These are phyloP conservation scores for Diglossa cyanea DNA, from an alignment of 2,797 vertebrate species.

Conservation along the genomic window DNA sequence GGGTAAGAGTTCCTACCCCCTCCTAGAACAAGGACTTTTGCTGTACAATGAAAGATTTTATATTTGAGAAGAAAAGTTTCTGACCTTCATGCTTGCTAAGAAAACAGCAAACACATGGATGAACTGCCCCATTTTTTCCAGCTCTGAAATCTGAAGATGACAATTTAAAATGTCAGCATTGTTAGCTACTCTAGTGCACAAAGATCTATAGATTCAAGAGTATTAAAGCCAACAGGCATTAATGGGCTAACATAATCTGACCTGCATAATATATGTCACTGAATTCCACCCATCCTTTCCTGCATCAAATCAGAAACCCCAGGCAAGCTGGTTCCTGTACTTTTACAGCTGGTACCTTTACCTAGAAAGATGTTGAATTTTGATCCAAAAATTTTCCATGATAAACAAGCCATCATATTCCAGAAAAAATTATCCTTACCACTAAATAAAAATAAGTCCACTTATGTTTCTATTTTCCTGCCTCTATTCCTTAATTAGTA, in stretches of 20 bases:
- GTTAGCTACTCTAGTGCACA: constrained; percentile 4
- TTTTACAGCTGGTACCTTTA: neutral
- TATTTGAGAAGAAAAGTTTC: constrained; percentile 3
- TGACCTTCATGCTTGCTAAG: constrained; percentile 27
- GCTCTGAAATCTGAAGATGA: neutral
- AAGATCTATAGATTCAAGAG: constrained; percentile 8
- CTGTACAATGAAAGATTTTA: neutral
- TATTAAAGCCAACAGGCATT: constrained; percentile 17
- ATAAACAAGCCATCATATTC: neutral
- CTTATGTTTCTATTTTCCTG: neutral
- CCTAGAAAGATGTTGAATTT: neutral
- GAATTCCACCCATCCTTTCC: constrained; percentile 1
- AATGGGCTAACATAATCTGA: constrained; percentile 11
- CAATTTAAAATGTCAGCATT: constrained; percentile 44
- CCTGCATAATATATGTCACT: constrained; percentile 20
- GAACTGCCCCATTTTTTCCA: constrained; percentile 11
- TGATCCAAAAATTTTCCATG: neutral
- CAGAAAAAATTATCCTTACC: neutral
- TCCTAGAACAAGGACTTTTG: neutral
- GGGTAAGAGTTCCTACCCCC: neutral
- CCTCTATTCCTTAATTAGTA: neutral
- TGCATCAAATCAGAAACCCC: neutral
- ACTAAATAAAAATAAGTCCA: neutral
- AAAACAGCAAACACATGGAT: neutral
- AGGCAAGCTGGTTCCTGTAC: neutral